Base-by-base conservation (phyloP, 2,113 vertebrate genomes). In the Chlamydotis undulata region DNA sequence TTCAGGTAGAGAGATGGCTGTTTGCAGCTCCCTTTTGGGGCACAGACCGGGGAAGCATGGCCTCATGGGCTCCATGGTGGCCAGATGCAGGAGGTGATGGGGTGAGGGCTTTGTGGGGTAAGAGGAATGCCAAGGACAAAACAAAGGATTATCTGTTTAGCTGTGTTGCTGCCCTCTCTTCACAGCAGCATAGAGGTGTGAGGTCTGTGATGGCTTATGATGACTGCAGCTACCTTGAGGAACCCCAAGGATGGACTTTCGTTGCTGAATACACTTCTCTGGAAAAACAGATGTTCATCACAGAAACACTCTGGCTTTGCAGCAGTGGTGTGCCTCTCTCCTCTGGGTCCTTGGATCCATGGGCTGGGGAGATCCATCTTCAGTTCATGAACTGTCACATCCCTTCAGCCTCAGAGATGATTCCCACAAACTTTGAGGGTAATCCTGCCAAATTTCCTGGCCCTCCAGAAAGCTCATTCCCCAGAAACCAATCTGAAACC, bases 401-500 rank as follows among this genome's bases (percentile, higher is more conserved):
- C 52, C 35, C 19, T 90, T 80, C 41, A 78, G 64, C 47, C 43
- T 93, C 68, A 81, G 59, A 63, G 47, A 74, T 37, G 29, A 86
- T 71, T 94, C 65, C 64, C 69, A 93, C 37, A 94, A 57, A 79
- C 21, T 82, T 33, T 56, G 39, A 84, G 12, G 26, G 26, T 43
- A 83, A 85, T 90, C 33, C n/a, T 83, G 76, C 75, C 80, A 91
- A 65, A 74, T 81, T 60, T 77, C 56, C 47, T 93, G 59, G 8
- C 37, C 24, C 61, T 24, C 25, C 45, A 1, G 26, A 43, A 92
- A 90, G 26, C 29, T 75, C 0, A 0, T 63, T 90, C 68, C 39
- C 43, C 83, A 83, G 90, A 81, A 94, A 83, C 15, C 19, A 60
- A 45, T 53, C 29, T 68, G 94, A 83, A 93, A 68, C n/a, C 10